Conservation (phyloP, 2,797 vertebrate genomes). For the Galagoides demidoff region DNA sequence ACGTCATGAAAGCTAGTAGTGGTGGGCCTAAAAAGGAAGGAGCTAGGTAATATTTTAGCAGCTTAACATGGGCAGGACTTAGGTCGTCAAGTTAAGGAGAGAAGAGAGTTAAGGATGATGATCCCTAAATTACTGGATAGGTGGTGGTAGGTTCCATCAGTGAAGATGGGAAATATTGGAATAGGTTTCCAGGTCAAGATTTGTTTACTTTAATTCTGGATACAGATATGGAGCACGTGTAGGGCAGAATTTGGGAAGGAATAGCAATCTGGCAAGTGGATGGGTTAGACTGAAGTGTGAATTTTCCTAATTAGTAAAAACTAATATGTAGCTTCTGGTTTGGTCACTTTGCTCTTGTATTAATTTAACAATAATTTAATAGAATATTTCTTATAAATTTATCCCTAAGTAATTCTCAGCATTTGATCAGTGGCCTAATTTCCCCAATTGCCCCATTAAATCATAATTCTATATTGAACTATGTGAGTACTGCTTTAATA, state of each 20-base stretch:
- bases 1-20: not conserved
- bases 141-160: not conserved
- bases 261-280: not conserved
- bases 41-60: not conserved
- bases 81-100: not conserved
- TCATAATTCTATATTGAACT: constrained; percentile 59
- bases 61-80: not conserved
- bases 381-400: constrained; percentile 32
- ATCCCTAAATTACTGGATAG: not conserved
- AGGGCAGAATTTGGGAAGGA: not conserved
- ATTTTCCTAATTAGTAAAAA: constrained; percentile 53
- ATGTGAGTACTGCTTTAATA: constrained; percentile 15
- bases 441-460: constrained; percentile 18
- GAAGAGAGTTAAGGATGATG: not conserved
- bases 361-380: constrained; percentile 33
- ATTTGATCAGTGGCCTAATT: constrained; percentile 59
- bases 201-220: constrained; percentile 3
- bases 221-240: not conserved
- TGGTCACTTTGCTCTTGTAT: constrained; percentile 19
- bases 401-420: constrained; percentile 35
- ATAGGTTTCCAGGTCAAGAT: not conserved
- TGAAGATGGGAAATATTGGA: not conserved
- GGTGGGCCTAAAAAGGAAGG: not conserved
- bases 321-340: not conserved
- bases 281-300: constrained; percentile 9